Evolutionary conservation across 2,888 invertebrate species (phyloP).

Genomic region (Catocala sponsa): DNA sequence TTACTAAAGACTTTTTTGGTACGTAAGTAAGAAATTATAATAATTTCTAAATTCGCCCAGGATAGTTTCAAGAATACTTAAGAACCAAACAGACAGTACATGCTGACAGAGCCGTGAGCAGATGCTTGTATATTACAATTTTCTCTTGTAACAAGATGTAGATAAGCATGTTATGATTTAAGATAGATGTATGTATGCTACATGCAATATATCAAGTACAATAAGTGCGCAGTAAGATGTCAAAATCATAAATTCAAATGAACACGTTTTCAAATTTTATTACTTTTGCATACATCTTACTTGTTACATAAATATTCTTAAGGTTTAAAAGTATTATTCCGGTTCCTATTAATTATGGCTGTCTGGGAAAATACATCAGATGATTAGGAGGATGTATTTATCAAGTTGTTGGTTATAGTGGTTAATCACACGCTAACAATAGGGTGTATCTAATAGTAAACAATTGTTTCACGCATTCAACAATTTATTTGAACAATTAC

Average conservation of each 20-base stretch:
- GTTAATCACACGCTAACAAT: slow-evolving; percentile 32
- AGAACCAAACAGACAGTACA: too few species aligned
- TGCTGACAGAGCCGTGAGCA: too few species aligned
- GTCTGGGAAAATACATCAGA: background rate
- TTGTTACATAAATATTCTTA: slow-evolving; percentile 7
- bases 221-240: slow-evolving; percentile 20
- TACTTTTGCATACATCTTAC: background rate
- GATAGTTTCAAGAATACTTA: too few species aligned
- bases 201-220: slow-evolving; percentile 11
- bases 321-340: too few species aligned
- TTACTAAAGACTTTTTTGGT: too few species aligned
- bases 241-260: slow-evolving; percentile 25
- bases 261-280: slow-evolving; percentile 14
- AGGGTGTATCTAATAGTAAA: slow-evolving; percentile 24
- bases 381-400: slow-evolving; percentile 10
- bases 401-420: slow-evolving; percentile 9
- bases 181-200: background rate
- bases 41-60: too few species aligned
- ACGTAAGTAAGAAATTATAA: too few species aligned
- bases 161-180: background rate
- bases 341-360: slow-evolving; percentile 4
- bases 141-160: too few species aligned
- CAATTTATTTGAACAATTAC: slow-evolving; percentile 40
- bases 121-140: too few species aligned
- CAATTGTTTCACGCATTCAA: slow-evolving; percentile 29